phyloP scores from a whole-genome alignment of 2,797 vertebrate species.

The Otus scops region DNA sequence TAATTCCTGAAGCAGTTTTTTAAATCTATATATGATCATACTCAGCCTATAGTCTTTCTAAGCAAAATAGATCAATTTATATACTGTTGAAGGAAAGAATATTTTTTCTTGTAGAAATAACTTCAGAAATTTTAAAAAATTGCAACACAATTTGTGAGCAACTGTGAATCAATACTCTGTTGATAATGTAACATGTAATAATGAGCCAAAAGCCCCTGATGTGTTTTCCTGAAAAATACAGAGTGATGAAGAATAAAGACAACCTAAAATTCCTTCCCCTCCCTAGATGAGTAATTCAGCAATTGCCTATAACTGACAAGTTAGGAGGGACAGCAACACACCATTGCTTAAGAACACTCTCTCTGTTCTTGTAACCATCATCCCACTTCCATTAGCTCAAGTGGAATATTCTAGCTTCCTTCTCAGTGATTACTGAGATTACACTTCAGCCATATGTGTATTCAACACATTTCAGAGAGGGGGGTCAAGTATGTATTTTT shows the following conservation, averaged over 20 bases:
- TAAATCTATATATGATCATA: neutral
- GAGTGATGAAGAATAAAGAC: neutral
- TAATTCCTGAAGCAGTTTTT: neutral
- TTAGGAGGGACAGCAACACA: neutral
- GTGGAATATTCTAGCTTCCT: conserved; percentile 19
- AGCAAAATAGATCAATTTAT: neutral
- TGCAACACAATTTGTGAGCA: neutral
- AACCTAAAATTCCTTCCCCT: neutral
- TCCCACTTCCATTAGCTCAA: neutral
- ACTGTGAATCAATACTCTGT: neutral
- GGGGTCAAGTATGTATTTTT: neutral
- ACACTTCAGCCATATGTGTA: neutral
- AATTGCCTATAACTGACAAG: neutral
- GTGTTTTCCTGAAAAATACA: neutral
- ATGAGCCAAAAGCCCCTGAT: neutral
- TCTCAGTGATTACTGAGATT: neutral
- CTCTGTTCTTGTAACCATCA: neutral
- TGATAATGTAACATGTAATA: neutral
- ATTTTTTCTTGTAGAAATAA: neutral
- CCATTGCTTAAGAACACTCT: neutral
- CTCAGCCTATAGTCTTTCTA: neutral
- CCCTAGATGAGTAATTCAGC: neutral
- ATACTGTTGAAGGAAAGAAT: neutral
- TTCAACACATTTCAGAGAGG: neutral
- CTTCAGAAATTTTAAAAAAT: neutral